These are phyloP conservation scores for Colletes gigas DNA, from an alignment of 1,140 invertebrate species.

Conservation along the genomic window DNA sequence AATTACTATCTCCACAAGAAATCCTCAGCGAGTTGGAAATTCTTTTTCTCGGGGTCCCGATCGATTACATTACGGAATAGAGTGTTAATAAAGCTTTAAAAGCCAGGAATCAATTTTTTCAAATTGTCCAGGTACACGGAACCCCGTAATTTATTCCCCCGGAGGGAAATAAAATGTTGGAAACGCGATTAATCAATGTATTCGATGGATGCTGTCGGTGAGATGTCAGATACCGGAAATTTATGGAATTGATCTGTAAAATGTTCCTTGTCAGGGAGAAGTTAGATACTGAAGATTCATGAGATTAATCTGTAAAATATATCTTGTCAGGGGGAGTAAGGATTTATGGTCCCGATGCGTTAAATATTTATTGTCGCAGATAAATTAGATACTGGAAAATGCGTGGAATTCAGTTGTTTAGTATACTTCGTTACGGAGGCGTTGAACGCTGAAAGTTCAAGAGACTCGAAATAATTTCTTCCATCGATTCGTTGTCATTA, in stretches of 20 bases:
- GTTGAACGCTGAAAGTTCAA: background rate
- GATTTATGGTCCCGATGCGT: background rate
- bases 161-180: background rate
- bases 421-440: background rate
- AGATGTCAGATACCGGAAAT: background rate
- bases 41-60: too few species aligned
- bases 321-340: background rate
- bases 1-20: too few species aligned
- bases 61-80: too few species aligned
- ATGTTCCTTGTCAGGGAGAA: background rate
- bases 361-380: conserved; percentile 3
- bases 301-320: background rate
- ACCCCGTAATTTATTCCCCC: background rate
- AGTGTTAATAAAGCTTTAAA: too few species aligned
- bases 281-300: background rate
- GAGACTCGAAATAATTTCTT: background rate
- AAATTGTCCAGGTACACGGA: too few species aligned
- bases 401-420: background rate
- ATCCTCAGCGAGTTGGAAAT: too few species aligned
- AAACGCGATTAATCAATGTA: background rate
- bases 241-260: background rate
- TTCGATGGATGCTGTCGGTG: background rate
- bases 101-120: too few species aligned
- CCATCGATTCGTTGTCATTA: too few species aligned
- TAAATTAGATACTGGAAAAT: background rate